phyloP scores from a whole-genome alignment of 2,888 invertebrate genomes.

The Hirtodrosophila cameraria region DNA sequence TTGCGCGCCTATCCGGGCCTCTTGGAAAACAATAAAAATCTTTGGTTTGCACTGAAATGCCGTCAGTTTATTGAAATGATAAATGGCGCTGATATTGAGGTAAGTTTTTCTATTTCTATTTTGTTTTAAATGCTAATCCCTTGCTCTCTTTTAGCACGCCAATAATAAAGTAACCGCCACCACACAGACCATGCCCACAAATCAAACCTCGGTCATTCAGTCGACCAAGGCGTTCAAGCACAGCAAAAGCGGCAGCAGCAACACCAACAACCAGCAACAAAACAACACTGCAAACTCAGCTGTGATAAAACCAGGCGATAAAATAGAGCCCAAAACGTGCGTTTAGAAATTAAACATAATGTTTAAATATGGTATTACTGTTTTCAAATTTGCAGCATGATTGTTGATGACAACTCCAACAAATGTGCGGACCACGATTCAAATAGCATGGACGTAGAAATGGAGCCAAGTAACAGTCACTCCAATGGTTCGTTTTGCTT shows the following conservation, averaged over 20 bases:
- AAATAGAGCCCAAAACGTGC: conserved; percentile 76
- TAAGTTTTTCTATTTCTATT: conserved; percentile 8
- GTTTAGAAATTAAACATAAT: neutral
- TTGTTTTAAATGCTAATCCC: neutral
- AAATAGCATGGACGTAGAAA: conserved; percentile 83
- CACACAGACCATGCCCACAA: conserved; percentile 84
- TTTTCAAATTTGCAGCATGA: conserved; percentile 83
- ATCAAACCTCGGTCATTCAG: conserved; percentile 92
- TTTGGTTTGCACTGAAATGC: conserved; percentile 97
- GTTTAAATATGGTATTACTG: no score
- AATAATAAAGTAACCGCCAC: conserved; percentile 73
- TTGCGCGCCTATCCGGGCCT: conserved; percentile 96
- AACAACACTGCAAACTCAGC: conserved; percentile 77
- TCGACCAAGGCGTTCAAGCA: conserved; percentile 87
- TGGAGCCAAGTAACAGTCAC: conserved; percentile 84
- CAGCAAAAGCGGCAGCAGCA: conserved; percentile 61
- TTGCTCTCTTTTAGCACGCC: conserved; percentile 43
- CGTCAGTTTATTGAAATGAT: conserved; percentile 99
- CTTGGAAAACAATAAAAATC: conserved; percentile 94
- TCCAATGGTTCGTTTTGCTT: conserved; percentile 76
- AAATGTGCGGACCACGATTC: conserved; percentile 81
- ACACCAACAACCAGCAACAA: conserved; percentile 62
- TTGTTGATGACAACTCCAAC: conserved; percentile 86
- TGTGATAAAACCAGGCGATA: conserved; percentile 82
- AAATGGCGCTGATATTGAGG: conserved; percentile 92